A percentile compares a stretch with the other conserved stretches of the same genome.
phyloP scores from a whole-genome alignment of 1,140 invertebrate species.

The Cyclina sinensis region DNA sequence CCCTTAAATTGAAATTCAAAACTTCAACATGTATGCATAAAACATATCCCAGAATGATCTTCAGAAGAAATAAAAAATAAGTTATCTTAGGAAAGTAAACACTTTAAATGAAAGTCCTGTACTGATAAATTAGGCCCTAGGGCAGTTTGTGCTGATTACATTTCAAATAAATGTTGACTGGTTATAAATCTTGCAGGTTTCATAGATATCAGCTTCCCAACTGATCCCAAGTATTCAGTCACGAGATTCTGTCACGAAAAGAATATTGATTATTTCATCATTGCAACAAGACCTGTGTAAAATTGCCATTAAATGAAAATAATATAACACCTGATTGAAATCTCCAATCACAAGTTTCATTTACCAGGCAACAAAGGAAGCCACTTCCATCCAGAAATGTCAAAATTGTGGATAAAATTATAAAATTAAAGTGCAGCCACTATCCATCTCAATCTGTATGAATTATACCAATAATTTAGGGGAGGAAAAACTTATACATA shows the following conservation, averaged over 20 bases:
- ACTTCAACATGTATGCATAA: too few species aligned
- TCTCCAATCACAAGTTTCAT: not conserved
- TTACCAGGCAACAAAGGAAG: not conserved
- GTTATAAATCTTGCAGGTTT: not conserved
- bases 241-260: not conserved
- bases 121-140: not conserved
- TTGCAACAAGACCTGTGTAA: not conserved
- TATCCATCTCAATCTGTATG: too few species aligned
- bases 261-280: conserved; percentile 11
- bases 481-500: too few species aligned
- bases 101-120: not conserved
- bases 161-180: not conserved
- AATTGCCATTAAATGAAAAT: conserved; percentile 5
- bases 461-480: too few species aligned
- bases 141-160: not conserved
- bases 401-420: not conserved
- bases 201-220: not conserved
- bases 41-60: too few species aligned
- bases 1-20: too few species aligned
- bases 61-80: too few species aligned
- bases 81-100: not conserved
- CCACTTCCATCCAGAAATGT: not conserved
- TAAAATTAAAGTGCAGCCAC: too few species aligned
- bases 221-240: not conserved
- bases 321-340: not conserved